Evolutionary conservation across 2,797 vertebrate genomes (phyloP).

Genomic region (Helarctos malayanus): DNA sequence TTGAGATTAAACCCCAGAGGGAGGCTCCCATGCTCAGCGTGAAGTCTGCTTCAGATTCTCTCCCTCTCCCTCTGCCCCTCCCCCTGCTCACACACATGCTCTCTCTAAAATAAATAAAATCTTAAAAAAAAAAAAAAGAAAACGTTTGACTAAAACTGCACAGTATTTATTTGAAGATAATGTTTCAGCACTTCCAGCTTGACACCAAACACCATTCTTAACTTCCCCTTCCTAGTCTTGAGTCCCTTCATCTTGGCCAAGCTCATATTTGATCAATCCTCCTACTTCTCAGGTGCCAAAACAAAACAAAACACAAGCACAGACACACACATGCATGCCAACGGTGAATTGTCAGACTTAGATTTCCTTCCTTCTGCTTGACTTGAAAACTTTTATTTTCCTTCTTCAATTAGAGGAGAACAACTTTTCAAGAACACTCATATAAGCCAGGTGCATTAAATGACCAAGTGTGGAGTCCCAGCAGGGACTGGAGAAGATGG

Average conservation of each 20-base stretch:
- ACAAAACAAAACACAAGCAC: not conserved
- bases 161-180: not conserved
- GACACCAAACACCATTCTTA: slow-evolving; percentile 20
- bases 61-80: not conserved
- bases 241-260: not conserved
- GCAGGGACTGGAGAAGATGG: not conserved
- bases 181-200: not conserved
- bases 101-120: not conserved
- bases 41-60: not conserved
- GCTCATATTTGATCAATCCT: not conserved
- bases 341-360: not conserved
- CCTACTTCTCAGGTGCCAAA: not conserved
- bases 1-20: not conserved
- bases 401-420: not conserved
- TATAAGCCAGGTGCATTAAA: not conserved
- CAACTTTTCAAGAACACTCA: not conserved
- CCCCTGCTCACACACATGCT: not conserved
- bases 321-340: not conserved
- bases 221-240: not conserved
- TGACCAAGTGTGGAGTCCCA: not conserved
- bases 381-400: not conserved
- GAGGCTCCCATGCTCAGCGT: not conserved
- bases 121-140: not conserved
- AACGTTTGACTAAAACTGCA: not conserved
- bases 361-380: not conserved